A percentile compares a stretch with the other conserved stretches of the same genome.
phyloP scores from a whole-genome alignment of 2,888 invertebrate genomes.

The Clunio marinus region DNA sequence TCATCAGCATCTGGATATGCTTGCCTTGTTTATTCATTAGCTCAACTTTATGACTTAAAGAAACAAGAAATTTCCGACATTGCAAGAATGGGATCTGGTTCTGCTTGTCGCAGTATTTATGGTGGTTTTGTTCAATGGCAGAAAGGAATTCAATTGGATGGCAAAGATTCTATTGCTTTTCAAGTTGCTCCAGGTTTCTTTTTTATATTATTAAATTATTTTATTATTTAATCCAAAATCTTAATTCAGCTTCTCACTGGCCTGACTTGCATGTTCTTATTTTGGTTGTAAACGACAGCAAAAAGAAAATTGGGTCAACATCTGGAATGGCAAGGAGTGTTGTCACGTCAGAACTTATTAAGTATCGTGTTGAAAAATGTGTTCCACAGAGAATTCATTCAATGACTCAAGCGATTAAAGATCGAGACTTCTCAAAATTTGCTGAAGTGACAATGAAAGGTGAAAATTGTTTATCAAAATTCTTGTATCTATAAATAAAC shows the following conservation, averaged over 20 bases:
- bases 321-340: conserved; percentile 80
- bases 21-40: conserved; percentile 77
- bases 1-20: conserved; percentile 99
- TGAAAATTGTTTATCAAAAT: neutral
- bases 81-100: conserved; percentile 87
- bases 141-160: conserved; percentile 61
- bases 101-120: conserved; percentile 89
- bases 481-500: neutral
- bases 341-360: conserved; percentile 76
- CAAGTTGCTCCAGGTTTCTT: conserved; percentile 70
- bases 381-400: conserved; percentile 67
- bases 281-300: conserved; percentile 77
- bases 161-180: conserved; percentile 71
- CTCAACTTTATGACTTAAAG: conserved; percentile 68
- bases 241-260: conserved; percentile 79
- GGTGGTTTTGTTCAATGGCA: conserved; percentile 96
- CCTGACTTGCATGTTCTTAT: conserved; percentile 84
- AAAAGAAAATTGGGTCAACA: conserved; percentile 83
- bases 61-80: conserved; percentile 72
- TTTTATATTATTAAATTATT: no score
- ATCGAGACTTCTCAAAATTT: conserved; percentile 74
- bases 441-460: conserved; percentile 92
- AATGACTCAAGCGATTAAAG: conserved; percentile 55
- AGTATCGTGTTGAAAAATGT: conserved; percentile 64
- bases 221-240: no score